Conservation (phyloP, 2,113 vertebrate species). For the Myodes glareolus region DNA sequence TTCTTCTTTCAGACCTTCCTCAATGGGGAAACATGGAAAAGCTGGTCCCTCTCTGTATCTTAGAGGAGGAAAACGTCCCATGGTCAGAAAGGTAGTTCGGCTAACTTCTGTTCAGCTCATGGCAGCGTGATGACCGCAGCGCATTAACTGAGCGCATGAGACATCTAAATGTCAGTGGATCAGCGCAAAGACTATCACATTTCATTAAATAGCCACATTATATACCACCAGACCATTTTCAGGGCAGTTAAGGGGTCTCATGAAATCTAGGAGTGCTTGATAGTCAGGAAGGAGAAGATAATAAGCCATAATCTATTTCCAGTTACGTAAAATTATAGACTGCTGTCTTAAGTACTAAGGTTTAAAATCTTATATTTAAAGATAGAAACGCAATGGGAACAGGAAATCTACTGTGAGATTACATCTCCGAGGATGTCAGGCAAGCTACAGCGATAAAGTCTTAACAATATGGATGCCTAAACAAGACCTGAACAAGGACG, state of each 20-base stretch:
- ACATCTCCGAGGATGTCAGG: background rate
- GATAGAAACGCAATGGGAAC: background rate
- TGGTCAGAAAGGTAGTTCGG: background rate
- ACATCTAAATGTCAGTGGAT: background rate
- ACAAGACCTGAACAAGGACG: background rate
- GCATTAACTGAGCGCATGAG: background rate
- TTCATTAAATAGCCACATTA: background rate
- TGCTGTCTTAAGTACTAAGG: conserved; percentile 10
- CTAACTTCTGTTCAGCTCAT: background rate
- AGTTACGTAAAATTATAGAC: background rate
- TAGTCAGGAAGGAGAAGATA: conserved; percentile 26
- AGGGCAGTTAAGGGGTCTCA: background rate
- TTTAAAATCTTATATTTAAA: conserved; percentile 7
- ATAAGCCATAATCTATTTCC: background rate
- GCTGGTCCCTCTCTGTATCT: background rate
- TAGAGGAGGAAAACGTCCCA: background rate
- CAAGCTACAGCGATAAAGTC: background rate
- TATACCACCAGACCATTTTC: background rate
- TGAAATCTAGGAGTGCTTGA: background rate
- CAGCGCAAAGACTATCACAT: background rate
- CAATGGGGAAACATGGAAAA: background rate
- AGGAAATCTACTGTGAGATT: background rate
- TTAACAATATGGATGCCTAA: background rate
- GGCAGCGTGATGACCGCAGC: background rate
- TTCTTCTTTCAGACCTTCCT: no score